phyloP scores from a whole-genome alignment of 2,888 invertebrate genomes.

The Acronicta aceris region DNA sequence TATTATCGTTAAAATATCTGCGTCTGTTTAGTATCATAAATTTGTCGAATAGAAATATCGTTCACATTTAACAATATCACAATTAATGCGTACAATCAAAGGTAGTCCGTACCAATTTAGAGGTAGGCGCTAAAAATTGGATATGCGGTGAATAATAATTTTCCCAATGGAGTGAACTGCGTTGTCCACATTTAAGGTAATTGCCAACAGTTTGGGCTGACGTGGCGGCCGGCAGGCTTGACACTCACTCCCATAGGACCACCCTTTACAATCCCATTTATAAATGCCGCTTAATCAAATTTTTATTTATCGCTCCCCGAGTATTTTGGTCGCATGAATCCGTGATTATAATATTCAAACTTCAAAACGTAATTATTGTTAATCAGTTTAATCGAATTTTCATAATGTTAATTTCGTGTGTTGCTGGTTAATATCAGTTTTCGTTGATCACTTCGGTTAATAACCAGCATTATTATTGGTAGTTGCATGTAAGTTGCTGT shows the following conservation, averaged over 20 bases:
- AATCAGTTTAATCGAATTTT: conserved; percentile 46
- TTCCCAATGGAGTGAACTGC: conserved; percentile 82
- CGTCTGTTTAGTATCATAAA: conserved; percentile 1
- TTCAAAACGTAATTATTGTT: conserved; percentile 52
- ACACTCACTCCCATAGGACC: conserved; percentile 81
- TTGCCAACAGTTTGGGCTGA: conserved; percentile 87
- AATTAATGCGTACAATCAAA: conserved; percentile 78
- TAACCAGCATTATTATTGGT: conserved; percentile 14
- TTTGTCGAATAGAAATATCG: too few species aligned
- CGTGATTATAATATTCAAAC: conserved; percentile 53
- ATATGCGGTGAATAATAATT: conserved; percentile 87
- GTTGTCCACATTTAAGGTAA: conserved; percentile 89
- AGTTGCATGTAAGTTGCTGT: neutral
- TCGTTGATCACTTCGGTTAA: conserved; percentile 31
- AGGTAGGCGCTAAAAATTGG: conserved; percentile 79
- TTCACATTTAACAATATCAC: conserved; percentile 21
- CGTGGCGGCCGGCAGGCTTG: conserved; percentile 83
- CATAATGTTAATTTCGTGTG: conserved; percentile 33
- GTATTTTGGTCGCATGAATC: conserved; percentile 57
- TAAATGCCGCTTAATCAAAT: conserved; percentile 85
- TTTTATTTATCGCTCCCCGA: conserved; percentile 76
- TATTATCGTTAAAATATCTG: conserved; percentile 17
- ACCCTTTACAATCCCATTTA: conserved; percentile 87
- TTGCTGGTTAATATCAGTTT: conserved; percentile 33
- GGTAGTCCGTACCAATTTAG: conserved; percentile 79